Conservation (phyloP, 2,797 vertebrate genomes). For the Gastrophryne carolinensis region DNA sequence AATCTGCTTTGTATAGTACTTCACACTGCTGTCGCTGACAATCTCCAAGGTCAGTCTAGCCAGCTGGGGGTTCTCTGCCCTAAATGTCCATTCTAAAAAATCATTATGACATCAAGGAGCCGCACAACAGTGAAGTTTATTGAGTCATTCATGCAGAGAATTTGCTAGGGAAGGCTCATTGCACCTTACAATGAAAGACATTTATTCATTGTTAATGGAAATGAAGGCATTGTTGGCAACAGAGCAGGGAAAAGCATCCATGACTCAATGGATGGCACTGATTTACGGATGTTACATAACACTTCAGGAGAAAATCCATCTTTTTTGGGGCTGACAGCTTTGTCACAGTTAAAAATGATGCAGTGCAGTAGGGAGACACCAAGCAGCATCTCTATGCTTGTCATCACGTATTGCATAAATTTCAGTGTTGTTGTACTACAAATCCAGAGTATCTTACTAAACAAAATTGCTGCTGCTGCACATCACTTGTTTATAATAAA, state of each 20-base stretch:
- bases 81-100: constrained; percentile 20
- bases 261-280: neutral
- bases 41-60: constrained; percentile 19
- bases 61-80: neutral
- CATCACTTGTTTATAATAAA: no score
- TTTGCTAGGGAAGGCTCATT: constrained; percentile 21
- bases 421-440: neutral
- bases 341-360: neutral
- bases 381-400: neutral
- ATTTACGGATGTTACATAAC: constrained; percentile 11
- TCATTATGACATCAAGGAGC: neutral
- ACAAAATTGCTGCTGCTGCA: no score
- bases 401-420: neutral
- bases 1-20: neutral
- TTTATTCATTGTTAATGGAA: constrained; percentile 25
- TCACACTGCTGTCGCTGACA: neutral
- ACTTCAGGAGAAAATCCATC: neutral
- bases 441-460: no score
- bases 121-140: constrained; percentile 20
- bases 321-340: neutral
- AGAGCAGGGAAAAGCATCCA: neutral
- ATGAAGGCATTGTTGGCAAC: neutral
- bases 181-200: constrained; percentile 19
- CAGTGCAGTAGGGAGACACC: neutral
- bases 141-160: constrained; percentile 5